phyloP scores from a whole-genome alignment of 2,888 invertebrate genomes.

The Drosophila parthenogenetica region DNA sequence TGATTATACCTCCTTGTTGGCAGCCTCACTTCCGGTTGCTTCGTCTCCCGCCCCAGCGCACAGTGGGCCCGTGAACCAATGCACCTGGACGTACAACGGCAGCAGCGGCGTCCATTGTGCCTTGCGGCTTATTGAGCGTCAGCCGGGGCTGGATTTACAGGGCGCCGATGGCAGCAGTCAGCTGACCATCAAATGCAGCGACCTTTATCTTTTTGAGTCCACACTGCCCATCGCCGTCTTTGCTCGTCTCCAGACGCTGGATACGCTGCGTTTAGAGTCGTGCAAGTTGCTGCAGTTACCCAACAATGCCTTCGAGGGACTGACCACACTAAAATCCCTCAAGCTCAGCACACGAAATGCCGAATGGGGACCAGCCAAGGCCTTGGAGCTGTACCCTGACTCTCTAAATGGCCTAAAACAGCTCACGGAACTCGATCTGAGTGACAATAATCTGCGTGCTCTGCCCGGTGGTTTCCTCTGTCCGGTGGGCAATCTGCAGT shows the following conservation, averaged over 20 bases:
- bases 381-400: constrained; percentile 90
- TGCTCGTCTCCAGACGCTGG: constrained; percentile 89
- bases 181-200: constrained; percentile 91
- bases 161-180: constrained; percentile 90
- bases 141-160: constrained; percentile 86
- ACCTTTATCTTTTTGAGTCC: constrained; percentile 92
- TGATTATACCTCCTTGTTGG: constrained; percentile 65
- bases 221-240: constrained; percentile 90
- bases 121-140: constrained; percentile 89
- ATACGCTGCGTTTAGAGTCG: constrained; percentile 90
- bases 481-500: constrained; percentile 91
- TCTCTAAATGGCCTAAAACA: constrained; percentile 92
- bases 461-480: constrained; percentile 93
- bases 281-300: constrained; percentile 92
- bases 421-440: constrained; percentile 92
- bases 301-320: constrained; percentile 92
- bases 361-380: constrained; percentile 91
- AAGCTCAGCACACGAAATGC: constrained; percentile 92
- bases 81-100: constrained; percentile 85
- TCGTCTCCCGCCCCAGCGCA: constrained; percentile 58
- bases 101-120: constrained; percentile 88
- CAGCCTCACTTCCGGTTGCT: constrained; percentile 34
- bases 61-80: constrained; percentile 83
- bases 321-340: constrained; percentile 89
- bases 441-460: constrained; percentile 93